Evolutionary conservation across 2,797 vertebrate genomes (phyloP).

Genomic region (Bovichtus variegatus): DNA sequence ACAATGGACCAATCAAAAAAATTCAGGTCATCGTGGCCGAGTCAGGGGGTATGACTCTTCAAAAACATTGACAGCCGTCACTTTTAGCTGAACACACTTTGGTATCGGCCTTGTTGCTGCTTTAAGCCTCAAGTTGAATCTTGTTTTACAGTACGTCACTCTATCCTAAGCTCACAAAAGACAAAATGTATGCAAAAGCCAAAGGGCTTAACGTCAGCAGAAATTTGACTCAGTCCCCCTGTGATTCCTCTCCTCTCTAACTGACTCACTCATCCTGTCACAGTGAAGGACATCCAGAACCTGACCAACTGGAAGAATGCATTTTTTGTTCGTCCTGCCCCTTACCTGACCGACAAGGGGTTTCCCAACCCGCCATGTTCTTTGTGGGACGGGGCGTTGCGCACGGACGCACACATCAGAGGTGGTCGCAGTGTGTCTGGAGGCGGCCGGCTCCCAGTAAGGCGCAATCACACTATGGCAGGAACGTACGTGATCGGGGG

Average conservation of each 20-base stretch:
- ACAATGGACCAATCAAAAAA: slow-evolving; percentile 94
- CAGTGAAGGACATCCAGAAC: slow-evolving; percentile 89
- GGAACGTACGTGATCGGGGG: slow-evolving; percentile 91
- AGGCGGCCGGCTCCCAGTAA: slow-evolving; percentile 8
- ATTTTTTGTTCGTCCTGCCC: slow-evolving; percentile 88
- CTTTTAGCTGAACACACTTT: slow-evolving; percentile 48
- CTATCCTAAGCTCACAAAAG: slow-evolving; percentile 28
- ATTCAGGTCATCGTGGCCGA: slow-evolving; percentile 96
- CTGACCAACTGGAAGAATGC: slow-evolving; percentile 94
- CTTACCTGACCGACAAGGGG: slow-evolving; percentile 94
- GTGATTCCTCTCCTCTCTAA: slow-evolving; percentile 9
- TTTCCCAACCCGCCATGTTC: slow-evolving; percentile 91
- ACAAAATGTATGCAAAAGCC: slow-evolving; percentile 29
- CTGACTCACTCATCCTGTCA: slow-evolving; percentile 37
- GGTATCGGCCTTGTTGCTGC: slow-evolving; percentile 7
- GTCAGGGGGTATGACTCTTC: slow-evolving; percentile 89
- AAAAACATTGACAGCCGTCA: slow-evolving; percentile 60
- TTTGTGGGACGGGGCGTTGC: slow-evolving; percentile 66
- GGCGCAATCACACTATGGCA: slow-evolving; percentile 13
- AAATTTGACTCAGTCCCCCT: slow-evolving; percentile 39
- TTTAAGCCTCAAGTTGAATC: slow-evolving; percentile 28
- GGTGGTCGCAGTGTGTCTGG: slow-evolving; percentile 21
- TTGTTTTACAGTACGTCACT: slow-evolving; percentile 35
- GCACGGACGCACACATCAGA: slow-evolving; percentile 55
- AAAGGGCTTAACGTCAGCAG: slow-evolving; percentile 27